These are phyloP conservation scores for Aphelenchoides avenae DNA, from an alignment of 1,140 invertebrate species.

Conservation along the genomic window DNA sequence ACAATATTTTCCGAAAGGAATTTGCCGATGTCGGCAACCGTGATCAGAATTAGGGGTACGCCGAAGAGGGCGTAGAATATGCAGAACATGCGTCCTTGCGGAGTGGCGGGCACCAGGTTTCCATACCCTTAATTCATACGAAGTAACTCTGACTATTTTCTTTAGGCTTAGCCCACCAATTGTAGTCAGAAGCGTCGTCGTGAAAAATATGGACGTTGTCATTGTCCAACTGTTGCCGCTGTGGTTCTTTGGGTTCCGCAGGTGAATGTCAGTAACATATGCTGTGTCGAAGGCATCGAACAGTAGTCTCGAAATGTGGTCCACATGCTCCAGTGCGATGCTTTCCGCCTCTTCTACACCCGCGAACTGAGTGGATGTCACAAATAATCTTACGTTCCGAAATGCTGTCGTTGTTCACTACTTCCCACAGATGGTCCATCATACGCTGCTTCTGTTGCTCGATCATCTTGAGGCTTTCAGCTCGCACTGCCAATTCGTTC, in stretches of 20 bases:
- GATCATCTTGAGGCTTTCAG: conserved; percentile 33
- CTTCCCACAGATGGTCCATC: conserved; percentile 34
- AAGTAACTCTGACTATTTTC: not conserved
- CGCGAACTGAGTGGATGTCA: not conserved
- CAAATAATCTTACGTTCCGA: conserved; percentile 1
- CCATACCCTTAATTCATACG: conserved; percentile 46
- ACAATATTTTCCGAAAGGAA: conserved; percentile 58
- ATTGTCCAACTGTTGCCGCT: conserved; percentile 52
- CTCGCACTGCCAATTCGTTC: conserved; percentile 38
- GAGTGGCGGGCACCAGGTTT: conserved; percentile 53
- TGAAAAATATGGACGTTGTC: conserved; percentile 58
- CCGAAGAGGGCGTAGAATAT: conserved; percentile 57
- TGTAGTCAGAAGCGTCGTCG: conserved; percentile 57
- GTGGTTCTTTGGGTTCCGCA: conserved; percentile 16
- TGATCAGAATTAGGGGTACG: conserved; percentile 58
- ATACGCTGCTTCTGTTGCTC: conserved; percentile 33
- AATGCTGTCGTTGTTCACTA: conserved; percentile 25
- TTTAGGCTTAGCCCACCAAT: conserved; percentile 52
- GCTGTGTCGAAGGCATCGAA: conserved; percentile 60
- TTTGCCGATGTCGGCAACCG: conserved; percentile 59
- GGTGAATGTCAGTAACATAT: conserved; percentile 41
- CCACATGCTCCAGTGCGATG: conserved; percentile 46
- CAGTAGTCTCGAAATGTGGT: conserved; percentile 51
- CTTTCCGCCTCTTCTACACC: conserved; percentile 26
- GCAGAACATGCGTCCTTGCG: conserved; percentile 52